Conservation (phyloP, 37 sponge, comb jelly and placozoan genomes). For the Hormiphora californensis region DNA sequence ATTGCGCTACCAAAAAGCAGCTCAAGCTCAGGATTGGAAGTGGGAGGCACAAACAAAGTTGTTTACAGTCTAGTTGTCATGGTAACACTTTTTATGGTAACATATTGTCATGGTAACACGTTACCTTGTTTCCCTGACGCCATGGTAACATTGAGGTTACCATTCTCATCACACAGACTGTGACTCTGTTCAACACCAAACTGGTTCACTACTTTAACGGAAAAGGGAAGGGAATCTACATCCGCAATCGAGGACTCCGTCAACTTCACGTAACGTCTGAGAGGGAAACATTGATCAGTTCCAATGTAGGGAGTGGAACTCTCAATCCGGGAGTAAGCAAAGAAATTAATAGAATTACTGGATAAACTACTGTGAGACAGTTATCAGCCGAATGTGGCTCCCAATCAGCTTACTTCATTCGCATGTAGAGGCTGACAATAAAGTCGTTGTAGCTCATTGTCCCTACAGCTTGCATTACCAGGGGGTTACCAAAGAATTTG, state of each 20-base stretch:
- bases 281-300: too few relatives aligned
- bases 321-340: too few relatives aligned
- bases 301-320: too few relatives aligned
- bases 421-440: background rate
- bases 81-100: too few relatives aligned
- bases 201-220: constrained; percentile 29
- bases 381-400: background rate
- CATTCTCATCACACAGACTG: constrained; percentile 26
- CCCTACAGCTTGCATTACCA: constrained; percentile 5
- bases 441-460: constrained; percentile 22
- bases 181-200: constrained; percentile 49
- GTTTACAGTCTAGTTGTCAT: too few relatives aligned
- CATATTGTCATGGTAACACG: too few relatives aligned
- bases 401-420: background rate
- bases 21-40: too few relatives aligned
- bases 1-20: too few relatives aligned
- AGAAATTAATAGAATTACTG: too few relatives aligned
- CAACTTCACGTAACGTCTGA: constrained; percentile 28
- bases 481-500: constrained; percentile 34
- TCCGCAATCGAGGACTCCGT: background rate
- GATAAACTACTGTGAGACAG: too few relatives aligned
- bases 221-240: constrained; percentile 20
- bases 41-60: too few relatives aligned
- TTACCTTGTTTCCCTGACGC: constrained; percentile 28
- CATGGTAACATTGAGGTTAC: constrained; percentile 20